Conservation (phyloP, 2,113 vertebrate genomes). For the Halcyon senegalensis region DNA sequence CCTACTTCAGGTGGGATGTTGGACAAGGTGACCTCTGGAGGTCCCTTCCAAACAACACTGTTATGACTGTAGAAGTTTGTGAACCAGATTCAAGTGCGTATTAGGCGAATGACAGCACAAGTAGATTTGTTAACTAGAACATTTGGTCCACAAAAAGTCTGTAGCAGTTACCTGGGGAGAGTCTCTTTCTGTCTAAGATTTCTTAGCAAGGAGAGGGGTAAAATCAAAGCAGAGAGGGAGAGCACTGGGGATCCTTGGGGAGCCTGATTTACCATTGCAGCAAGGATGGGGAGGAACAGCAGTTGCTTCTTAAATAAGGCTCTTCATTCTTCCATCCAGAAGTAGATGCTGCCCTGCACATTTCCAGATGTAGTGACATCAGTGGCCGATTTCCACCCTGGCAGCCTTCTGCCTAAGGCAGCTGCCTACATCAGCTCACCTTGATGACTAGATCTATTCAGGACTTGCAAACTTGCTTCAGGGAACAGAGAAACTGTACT, state of each 20-base stretch:
- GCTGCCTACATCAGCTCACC: neutral
- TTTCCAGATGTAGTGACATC: neutral
- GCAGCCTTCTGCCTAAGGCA: conserved; percentile 4
- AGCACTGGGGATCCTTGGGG: neutral
- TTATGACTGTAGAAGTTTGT: neutral
- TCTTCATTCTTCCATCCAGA: neutral
- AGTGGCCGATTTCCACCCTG: neutral
- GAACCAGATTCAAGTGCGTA: neutral
- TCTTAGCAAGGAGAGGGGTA: neutral
- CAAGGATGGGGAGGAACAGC: neutral
- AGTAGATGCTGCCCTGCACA: neutral
- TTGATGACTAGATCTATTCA: neutral
- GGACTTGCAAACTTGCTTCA: neutral
- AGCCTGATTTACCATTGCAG: neutral
- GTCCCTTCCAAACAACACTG: neutral
- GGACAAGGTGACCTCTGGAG: neutral
- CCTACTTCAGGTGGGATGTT: neutral
- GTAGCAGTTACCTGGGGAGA: neutral
- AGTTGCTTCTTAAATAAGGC: neutral
- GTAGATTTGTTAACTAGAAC: neutral
- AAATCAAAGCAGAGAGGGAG: neutral
- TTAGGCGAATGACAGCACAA: neutral
- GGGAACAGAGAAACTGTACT: conserved; percentile 26
- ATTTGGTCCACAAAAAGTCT: neutral
- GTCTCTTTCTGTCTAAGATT: neutral